Evolutionary conservation across 53 echinoderm and acorn worm species (phyloP).

Genomic region (Arbacia lixula): DNA sequence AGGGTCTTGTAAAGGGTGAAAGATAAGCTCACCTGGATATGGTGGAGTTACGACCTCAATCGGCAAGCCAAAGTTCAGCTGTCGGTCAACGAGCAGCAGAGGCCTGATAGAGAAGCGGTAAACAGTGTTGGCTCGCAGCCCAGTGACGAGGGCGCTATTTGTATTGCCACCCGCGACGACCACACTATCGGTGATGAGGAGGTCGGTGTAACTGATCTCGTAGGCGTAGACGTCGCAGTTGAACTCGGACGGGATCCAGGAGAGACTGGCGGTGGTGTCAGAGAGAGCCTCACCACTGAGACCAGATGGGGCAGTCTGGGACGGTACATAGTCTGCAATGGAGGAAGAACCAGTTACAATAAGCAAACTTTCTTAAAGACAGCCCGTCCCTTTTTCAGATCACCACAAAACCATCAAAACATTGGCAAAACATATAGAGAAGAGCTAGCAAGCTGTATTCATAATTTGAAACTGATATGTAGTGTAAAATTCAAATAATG

Average conservation of each 20-base stretch:
- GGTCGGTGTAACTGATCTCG: conserved; percentile 34
- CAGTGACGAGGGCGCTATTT: conserved; percentile 28
- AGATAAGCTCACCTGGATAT: conserved; percentile 50
- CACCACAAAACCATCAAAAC: no score
- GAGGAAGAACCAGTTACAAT: no score
- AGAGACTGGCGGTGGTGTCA: conserved; percentile 49
- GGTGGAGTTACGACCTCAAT: conserved; percentile 28
- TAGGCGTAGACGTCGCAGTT: conserved; percentile 84
- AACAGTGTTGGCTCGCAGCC: conserved; percentile 62
- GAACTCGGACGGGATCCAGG: conserved; percentile 69
- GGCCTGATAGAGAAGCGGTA: conserved; percentile 70
- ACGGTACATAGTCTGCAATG: conserved; percentile 60
- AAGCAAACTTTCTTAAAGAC: no score
- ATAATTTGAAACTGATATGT: no score
- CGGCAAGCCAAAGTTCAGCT: conserved; percentile 29
- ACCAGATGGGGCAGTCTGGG: conserved; percentile 60
- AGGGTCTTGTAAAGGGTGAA: no score
- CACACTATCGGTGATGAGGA: conserved; percentile 25
- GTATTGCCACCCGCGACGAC: conserved; percentile 63
- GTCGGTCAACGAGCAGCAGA: conserved; percentile 40
- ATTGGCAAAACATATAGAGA: no score
- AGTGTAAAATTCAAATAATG: no score
- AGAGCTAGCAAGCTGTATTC: no score
- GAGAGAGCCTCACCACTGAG: conserved; percentile 53
- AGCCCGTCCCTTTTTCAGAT: no score